Evolutionary conservation across 2,113 vertebrate species (phyloP), one percentile per base, ranked within the genome.

Genomic region (Ariopsis seemanni): DNA sequence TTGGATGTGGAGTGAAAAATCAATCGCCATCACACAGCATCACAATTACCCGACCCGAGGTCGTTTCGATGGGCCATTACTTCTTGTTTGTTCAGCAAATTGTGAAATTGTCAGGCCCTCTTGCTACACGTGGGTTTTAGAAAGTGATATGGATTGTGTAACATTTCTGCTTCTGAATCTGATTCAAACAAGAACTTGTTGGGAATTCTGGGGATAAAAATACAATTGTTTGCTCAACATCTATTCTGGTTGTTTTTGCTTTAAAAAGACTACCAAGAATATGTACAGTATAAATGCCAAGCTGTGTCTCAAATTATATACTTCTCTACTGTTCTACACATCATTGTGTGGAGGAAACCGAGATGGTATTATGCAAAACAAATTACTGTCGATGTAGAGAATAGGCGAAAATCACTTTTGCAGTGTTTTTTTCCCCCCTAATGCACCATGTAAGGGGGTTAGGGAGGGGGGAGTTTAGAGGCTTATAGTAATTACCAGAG

Each of bases 31-130:
- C 83, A 89, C 85, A 81, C 87, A 89, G 86, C 84, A 82, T 86
- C 57, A 82, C 90, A 89, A 91, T 91, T 89, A 91, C 79, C 85
- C 72, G 88, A 65, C 90, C 90, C 17, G 65, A 75, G 85, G 86
- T 88, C 82, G 74, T 89, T 91, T 86, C 75, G 75, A 88, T 89
- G 62, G 60, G 63, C 90, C 90, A 89, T 91, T 91, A 89, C 86
- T 88, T 89, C 89, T 87, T 88, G 89, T 88, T 88, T 90, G 89
- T 87, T 90, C 89, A 88, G 87, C 89, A 90, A 88, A 90, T 82
- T 75, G 78, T 34, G 4, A 88, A 86, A 90, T 80, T 86, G 89
- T 90, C 87, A 60, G 52, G 15, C 20, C 17, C 80, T 78, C 71
- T 86, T 53, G n/a, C 79, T 77, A 11, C 67, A 78, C 52, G 84